Conservation (phyloP, 2,113 vertebrate species). For the Calyptommatus sinebrachiatus region DNA sequence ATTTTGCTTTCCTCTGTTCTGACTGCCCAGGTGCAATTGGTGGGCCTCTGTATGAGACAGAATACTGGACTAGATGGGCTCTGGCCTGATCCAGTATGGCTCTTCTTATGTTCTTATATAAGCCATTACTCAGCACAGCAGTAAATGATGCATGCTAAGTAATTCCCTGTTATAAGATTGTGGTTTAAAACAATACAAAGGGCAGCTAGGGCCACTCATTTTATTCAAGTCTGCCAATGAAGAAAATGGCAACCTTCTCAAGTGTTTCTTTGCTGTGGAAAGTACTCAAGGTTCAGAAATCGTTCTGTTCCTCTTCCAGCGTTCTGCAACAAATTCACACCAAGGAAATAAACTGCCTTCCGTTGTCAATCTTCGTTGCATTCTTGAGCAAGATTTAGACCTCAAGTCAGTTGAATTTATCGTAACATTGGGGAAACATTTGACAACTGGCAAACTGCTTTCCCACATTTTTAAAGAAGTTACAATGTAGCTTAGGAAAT, state of each 20-base stretch:
- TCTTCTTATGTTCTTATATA: too few species aligned
- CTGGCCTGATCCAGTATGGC: too few species aligned
- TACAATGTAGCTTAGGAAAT: not conserved
- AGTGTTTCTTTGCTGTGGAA: conserved; percentile 12
- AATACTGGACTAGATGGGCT: too few species aligned
- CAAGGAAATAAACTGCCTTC: not conserved
- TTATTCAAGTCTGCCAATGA: conserved; percentile 25
- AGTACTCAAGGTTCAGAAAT: not conserved
- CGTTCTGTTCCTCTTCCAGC: not conserved
- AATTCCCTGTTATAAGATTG: conserved; percentile 41
- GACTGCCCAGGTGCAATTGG: too few species aligned
- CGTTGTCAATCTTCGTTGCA: not conserved
- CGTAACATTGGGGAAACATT: conserved; percentile 6
- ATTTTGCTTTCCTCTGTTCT: too few species aligned
- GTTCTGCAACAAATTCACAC: not conserved
- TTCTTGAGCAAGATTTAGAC: not conserved
- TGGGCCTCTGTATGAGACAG: too few species aligned
- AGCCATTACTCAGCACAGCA: conserved; percentile 44
- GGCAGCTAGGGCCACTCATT: conserved; percentile 37
- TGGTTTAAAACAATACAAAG: conserved; percentile 54
- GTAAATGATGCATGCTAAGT: conserved; percentile 42
- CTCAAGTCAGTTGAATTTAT: not conserved
- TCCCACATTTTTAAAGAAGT: not conserved
- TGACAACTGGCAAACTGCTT: conserved; percentile 7
- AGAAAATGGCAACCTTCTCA: conserved; percentile 32